These are phyloP conservation scores for Zingel zingel DNA, from an alignment of 2,113 vertebrate species.

Conservation along the genomic window DNA sequence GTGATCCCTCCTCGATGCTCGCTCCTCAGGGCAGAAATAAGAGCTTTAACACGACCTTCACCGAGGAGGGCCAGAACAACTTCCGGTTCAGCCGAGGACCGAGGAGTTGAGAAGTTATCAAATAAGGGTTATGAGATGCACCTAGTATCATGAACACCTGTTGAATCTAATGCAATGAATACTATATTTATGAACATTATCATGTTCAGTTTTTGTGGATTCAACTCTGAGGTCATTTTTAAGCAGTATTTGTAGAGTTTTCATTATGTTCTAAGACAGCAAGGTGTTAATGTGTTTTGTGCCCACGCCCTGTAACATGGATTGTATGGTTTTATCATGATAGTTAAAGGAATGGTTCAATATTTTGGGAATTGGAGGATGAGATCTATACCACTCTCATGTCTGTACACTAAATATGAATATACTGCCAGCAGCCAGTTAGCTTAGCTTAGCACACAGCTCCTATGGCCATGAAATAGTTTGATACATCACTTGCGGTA, in stretches of 20 bases:
- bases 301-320: conserved; percentile 21
- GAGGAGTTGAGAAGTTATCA: too few relatives aligned
- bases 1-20: too few relatives aligned
- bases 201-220: neutral
- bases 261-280: neutral
- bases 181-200: conserved; percentile 4
- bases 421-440: neutral
- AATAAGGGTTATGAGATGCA: too few relatives aligned
- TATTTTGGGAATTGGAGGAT: conserved; percentile 9
- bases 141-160: neutral
- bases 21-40: too few relatives aligned
- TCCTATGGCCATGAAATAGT: neutral
- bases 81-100: too few relatives aligned
- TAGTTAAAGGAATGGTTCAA: conserved; percentile 14
- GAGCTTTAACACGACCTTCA: too few relatives aligned
- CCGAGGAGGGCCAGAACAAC: too few relatives aligned
- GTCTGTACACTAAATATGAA: conserved; percentile 6
- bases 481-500: neutral
- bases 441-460: conserved; percentile 11
- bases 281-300: conserved; percentile 14
- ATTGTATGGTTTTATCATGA: conserved; percentile 5
- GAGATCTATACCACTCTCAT: neutral
- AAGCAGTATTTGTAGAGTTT: neutral
- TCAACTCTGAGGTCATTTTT: neutral
- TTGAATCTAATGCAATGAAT: conserved; percentile 11